Evolutionary conservation across 2,888 invertebrate species (phyloP), one percentile per base, ranked within the genome.

Genomic region (Oligia latruncula): DNA sequence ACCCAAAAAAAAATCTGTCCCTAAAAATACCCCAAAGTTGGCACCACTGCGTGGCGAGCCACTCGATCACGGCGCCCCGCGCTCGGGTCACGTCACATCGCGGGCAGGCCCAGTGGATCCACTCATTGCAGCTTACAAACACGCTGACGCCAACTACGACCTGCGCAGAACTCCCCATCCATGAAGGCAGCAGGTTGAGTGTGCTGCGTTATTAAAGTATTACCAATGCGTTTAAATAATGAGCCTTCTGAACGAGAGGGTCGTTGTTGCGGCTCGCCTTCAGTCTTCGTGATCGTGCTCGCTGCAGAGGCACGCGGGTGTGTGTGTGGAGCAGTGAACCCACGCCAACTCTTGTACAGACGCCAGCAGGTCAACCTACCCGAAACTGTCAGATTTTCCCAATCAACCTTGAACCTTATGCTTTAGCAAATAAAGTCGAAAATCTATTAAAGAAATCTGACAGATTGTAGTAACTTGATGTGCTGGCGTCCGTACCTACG

Each of bases 51-150:
- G 64, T 64, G 46, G 62, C 29, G 20, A 62, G 72, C 29, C 64
- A 73, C 72, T 73, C 46, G 46, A 62, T 23, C 64, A 73, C 73
- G 43, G 46, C 58, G 43, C 15, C 62, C 29, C 62, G 35, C 62
- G 29, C 8, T 17, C 35, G 62, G 35, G 1, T 49, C 62, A 29
- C 46, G n/a, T 40, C 62, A 29, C 46, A 17, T 40, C n/a, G 40
- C n/a, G 23, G 17, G 20, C 8, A 29, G 29, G 20, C 20, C 20
- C 20, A 43, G 60, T 17, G 20, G 8, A 11, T 60, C 29, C 43
- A 72, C 29, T 60, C 20, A 6, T 29, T 29, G 13, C 43, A 20
- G 35, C 64, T 35, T 20, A 64, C 35, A 35, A 64, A 35, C 17
- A 64, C 17, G 17, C 17, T 64, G 64, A 29, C 64, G 64, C 23